phyloP scores from a whole-genome alignment of 2,888 invertebrate genomes.

The Cerastis rubricosa region DNA sequence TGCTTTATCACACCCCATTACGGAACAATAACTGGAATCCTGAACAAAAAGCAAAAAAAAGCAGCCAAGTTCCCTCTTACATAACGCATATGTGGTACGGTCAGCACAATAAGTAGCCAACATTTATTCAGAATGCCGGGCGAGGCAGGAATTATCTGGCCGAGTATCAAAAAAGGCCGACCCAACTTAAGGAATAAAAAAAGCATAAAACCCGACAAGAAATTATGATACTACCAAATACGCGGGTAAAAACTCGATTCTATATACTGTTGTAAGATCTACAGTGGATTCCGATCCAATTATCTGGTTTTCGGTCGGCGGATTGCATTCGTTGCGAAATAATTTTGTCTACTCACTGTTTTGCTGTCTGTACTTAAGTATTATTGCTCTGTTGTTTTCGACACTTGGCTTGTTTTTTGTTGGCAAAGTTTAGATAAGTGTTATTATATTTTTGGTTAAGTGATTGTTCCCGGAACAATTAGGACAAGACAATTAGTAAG shows the following conservation, averaged over 20 bases:
- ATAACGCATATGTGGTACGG: slow-evolving; percentile 74
- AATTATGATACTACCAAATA: slow-evolving; percentile 90
- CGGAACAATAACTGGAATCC: slow-evolving; percentile 77
- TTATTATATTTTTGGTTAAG: slow-evolving; percentile 35
- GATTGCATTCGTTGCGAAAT: slow-evolving; percentile 70
- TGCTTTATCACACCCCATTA: slow-evolving; percentile 82
- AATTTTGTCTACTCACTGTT: slow-evolving; percentile 72
- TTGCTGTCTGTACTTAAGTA: slow-evolving; percentile 66
- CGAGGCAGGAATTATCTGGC: slow-evolving; percentile 81
- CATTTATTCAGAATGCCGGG: slow-evolving; percentile 80
- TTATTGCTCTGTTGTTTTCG: slow-evolving; percentile 63
- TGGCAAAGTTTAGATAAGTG: slow-evolving; percentile 36
- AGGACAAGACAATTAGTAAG: slow-evolving; percentile 8
- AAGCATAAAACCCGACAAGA: slow-evolving; percentile 81
- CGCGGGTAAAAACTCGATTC: slow-evolving; percentile 83
- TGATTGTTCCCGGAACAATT: slow-evolving; percentile 26
- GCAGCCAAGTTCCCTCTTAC: slow-evolving; percentile 66
- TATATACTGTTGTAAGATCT: slow-evolving; percentile 74
- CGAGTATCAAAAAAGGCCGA: slow-evolving; percentile 83
- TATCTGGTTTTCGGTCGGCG: slow-evolving; percentile 73
- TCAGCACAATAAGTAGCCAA: slow-evolving; percentile 75
- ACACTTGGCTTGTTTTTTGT: slow-evolving; percentile 58
- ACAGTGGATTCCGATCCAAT: slow-evolving; percentile 75
- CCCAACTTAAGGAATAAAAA: slow-evolving; percentile 73
- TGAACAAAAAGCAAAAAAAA: slow-evolving; percentile 69